A percentile compares a stretch with the other conserved stretches of the same genome.
These are phyloP conservation scores for Campoplex nolae DNA, from an alignment of 2,888 invertebrate genomes.

Conservation along the genomic window DNA sequence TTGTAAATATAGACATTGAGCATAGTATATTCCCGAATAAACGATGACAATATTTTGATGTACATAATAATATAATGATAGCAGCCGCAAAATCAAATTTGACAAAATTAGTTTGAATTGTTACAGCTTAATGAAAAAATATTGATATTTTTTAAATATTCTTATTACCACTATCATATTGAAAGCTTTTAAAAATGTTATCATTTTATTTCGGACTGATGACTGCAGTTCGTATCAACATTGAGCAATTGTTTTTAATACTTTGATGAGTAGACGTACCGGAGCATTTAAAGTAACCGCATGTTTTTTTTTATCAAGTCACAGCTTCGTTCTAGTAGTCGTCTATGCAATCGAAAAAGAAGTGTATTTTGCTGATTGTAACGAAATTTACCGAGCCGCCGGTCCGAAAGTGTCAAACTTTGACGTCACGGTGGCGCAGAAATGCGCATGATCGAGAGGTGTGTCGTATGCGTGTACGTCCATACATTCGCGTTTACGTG, in stretches of 20 bases:
- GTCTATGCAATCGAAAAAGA: not conserved
- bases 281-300: not conserved
- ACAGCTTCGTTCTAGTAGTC: not conserved
- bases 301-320: not conserved
- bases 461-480: constrained; percentile 51
- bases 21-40: not conserved
- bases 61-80: not conserved
- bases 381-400: not conserved
- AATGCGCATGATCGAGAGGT: constrained; percentile 40
- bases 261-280: too few relatives aligned
- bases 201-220: too few relatives aligned
- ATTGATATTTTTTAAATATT: not conserved
- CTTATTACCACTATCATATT: too few relatives aligned
- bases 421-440: constrained; percentile 10
- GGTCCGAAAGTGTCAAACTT: constrained; percentile 34
- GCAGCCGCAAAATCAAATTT: not conserved
- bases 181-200: too few relatives aligned
- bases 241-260: too few relatives aligned
- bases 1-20: not conserved
- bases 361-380: not conserved
- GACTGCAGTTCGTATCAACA: too few relatives aligned
- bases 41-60: too few relatives aligned
- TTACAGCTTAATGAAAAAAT: not conserved
- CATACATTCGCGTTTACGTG: constrained; percentile 33
- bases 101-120: not conserved